These are phyloP conservation scores for Prostheceraeus crozeri DNA, from an alignment of 2,888 invertebrate genomes.

Conservation along the genomic window DNA sequence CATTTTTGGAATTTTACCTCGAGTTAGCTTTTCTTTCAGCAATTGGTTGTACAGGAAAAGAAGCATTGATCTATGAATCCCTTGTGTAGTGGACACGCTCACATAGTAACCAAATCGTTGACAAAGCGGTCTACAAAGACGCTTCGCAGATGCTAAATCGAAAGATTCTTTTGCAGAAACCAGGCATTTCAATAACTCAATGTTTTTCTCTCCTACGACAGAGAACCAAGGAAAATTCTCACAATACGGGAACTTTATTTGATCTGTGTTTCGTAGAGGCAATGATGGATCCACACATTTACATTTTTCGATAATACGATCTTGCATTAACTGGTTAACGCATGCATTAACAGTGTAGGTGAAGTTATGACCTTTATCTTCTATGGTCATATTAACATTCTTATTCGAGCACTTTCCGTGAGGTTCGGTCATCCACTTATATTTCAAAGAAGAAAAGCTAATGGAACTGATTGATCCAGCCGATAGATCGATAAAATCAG, in stretches of 20 bases:
- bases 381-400: neutral
- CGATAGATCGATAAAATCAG: slow-evolving; percentile 5
- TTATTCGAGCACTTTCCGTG: neutral
- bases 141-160: neutral
- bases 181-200: neutral
- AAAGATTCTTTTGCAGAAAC: neutral
- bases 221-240: neutral
- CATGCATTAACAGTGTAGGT: slow-evolving; percentile 8
- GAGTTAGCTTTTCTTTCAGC: no score
- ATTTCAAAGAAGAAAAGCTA: neutral
- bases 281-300: neutral
- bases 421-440: neutral
- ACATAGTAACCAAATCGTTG: neutral
- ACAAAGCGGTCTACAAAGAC: neutral
- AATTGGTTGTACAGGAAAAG: slow-evolving; percentile 12
- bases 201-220: no score
- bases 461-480: slow-evolving; percentile 7
- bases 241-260: neutral
- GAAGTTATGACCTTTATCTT: neutral
- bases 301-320: slow-evolving; percentile 3
- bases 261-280: neutral
- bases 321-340: neutral
- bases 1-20: no score
- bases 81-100: neutral
- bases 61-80: neutral